Evolutionary conservation across 2,888 invertebrate genomes (phyloP), one percentile per base, ranked within the genome.

Genomic region (Oligia strigilis): DNA sequence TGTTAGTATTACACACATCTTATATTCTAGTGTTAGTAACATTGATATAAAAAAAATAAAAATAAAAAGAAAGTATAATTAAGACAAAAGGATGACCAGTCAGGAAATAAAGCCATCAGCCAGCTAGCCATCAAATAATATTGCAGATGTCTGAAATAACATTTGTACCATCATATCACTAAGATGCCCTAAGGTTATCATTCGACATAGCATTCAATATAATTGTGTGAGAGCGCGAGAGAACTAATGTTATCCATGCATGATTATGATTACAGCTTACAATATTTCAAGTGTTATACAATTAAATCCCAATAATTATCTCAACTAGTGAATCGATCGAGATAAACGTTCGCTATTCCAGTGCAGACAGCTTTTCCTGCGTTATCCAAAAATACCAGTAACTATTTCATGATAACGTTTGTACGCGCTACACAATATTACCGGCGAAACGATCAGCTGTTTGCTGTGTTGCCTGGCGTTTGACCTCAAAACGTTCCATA

Each of bases 381-480:
- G 29, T 46, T 23, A 66, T 66, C n/a, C n/a, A 46, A 66, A 75
- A 83, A 46, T 60, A 62, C 14, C 14, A 23, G 46, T 67, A 83
- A 6, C 17, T 55, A 55, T 58, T 58, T 65, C 6, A 55, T 55
- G 23, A 46, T 46, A 29, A 60, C 9, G 19, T 36, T 55, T 40
- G n/a, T 55, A 9, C n/a, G 36, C 43, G 36, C 71, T 58, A 36
- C 66, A 60, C 70, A 73, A 36, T 49, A 78, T 49, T 49, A 64
- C 71, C 62, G 19, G 58, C 46, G 19, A 60, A 46, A 60, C 71
- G 76, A 78, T 82, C 88, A 82, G 82, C 85, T 87, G 88, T 82
- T 73, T 11, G 69, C 52, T 62, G n/a, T 66, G 66, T 69, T 66
- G 73, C 77, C 84, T 80, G 78, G 80, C 55, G 77, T 55, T 60